These are phyloP conservation scores for Erebia aethiops DNA, from an alignment of 2,888 invertebrate species.

Conservation along the genomic window DNA sequence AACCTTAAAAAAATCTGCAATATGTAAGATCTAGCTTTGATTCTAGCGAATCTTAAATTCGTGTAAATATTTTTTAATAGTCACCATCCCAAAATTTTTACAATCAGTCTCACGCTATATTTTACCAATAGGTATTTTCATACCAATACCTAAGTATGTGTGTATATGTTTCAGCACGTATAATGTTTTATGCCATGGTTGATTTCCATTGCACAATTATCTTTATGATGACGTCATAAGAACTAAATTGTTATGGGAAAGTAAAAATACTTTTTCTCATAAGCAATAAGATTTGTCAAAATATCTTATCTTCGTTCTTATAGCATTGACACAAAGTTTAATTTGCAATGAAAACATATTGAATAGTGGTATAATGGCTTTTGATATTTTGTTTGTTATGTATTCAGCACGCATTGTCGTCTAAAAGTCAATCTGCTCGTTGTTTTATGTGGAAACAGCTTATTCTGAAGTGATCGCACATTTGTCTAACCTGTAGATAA, in stretches of 20 bases:
- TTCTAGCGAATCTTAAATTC: not conserved
- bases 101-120: not conserved
- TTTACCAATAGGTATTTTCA: not conserved
- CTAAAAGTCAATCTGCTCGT: slow-evolving; percentile 77
- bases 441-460: slow-evolving; percentile 89
- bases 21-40: not conserved
- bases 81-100: slow-evolving; percentile 6
- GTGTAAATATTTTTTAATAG: slow-evolving; percentile 1
- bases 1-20: too few species aligned
- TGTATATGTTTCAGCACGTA: slow-evolving; percentile 16
- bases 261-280: not conserved
- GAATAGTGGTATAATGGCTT: slow-evolving; percentile 10
- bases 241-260: not conserved
- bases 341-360: slow-evolving; percentile 17
- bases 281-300: too few species aligned
- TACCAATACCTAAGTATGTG: not conserved
- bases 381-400: slow-evolving; percentile 43
- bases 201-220: slow-evolving; percentile 5
- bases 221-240: not conserved
- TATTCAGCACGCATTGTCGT: slow-evolving; percentile 78
- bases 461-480: slow-evolving; percentile 96
- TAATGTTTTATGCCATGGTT: slow-evolving; percentile 11
- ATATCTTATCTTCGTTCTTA: not conserved
- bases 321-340: not conserved
- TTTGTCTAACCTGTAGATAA: slow-evolving; percentile 91